Conservation (phyloP, 2,797 vertebrate genomes). For the Periophthalmus magnuspinnatus region DNA sequence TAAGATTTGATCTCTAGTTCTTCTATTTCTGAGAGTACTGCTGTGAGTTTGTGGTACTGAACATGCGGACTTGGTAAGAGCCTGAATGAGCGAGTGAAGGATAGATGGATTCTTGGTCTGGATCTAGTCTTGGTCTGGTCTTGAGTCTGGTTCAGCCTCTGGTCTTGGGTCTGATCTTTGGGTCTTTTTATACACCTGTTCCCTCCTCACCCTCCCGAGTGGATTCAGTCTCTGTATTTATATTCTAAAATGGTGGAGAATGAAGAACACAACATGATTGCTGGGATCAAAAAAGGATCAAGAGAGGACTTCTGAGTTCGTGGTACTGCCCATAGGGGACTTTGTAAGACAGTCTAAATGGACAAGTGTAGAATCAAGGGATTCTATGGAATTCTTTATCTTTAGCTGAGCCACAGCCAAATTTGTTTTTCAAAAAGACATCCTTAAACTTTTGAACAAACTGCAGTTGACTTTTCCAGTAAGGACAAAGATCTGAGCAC, state of each 20-base stretch:
- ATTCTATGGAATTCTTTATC: conserved; percentile 14
- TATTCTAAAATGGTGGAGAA: neutral
- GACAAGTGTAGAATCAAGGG: neutral
- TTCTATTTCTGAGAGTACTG: no score
- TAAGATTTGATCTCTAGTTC: neutral
- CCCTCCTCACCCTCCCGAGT: no score
- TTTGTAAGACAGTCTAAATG: conserved; percentile 13
- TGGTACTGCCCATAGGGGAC: conserved; percentile 13
- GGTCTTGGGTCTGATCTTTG: neutral
- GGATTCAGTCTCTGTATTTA: neutral
- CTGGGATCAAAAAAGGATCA: no score
- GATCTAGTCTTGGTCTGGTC: no score
- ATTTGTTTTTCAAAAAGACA: conserved; percentile 9
- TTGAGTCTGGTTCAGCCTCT: no score
- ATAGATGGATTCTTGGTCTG: no score
- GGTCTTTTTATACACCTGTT: neutral
- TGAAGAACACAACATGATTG: no score
- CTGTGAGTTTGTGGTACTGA: neutral
- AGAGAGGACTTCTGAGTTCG: no score
- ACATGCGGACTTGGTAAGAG: no score
- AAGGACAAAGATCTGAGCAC: no score
- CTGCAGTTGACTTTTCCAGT: neutral
- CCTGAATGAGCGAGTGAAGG: no score
- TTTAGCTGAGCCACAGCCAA: conserved; percentile 10
- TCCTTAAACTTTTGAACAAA: conserved; percentile 11